Conservation (phyloP, 2,113 vertebrate species). For the Antechinus stuartii region DNA sequence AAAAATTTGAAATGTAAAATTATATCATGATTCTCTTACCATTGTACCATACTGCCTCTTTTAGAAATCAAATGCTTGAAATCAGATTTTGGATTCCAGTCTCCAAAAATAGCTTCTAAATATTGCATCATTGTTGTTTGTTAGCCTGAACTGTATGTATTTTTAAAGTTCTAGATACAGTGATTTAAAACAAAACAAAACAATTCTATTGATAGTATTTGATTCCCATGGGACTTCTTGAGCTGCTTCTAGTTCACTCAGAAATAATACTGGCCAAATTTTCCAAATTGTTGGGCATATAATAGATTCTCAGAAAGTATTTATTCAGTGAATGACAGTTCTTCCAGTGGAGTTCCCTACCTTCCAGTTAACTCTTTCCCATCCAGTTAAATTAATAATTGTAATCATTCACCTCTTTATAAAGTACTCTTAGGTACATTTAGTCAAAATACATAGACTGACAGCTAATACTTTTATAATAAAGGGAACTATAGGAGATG, state of each 20-base stretch:
- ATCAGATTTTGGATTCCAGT: not conserved
- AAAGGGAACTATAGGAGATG: not conserved
- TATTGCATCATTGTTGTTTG: not conserved
- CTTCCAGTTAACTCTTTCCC: not conserved
- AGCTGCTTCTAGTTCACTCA: not conserved
- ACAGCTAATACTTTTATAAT: not conserved
- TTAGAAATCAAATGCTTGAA: not conserved
- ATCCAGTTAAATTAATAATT: not conserved
- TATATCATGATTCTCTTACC: not conserved
- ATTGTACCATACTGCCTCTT: not conserved
- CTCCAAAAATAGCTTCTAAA: not conserved
- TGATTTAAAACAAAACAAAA: not conserved
- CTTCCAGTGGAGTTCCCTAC: not conserved
- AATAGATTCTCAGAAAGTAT: not conserved
- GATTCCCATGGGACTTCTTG: not conserved
- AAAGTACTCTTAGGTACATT: not conserved
- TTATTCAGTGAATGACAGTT: slow-evolving; percentile 8
- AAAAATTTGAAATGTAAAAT: not conserved
- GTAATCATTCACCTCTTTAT: not conserved
- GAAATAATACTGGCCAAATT: not conserved
- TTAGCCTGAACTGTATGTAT: not conserved
- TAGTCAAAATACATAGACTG: not conserved
- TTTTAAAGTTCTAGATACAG: not conserved
- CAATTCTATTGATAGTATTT: not conserved
- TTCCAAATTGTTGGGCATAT: not conserved